Conservation (phyloP, 2,113 vertebrate genomes). For the Hydropotes inermis region DNA sequence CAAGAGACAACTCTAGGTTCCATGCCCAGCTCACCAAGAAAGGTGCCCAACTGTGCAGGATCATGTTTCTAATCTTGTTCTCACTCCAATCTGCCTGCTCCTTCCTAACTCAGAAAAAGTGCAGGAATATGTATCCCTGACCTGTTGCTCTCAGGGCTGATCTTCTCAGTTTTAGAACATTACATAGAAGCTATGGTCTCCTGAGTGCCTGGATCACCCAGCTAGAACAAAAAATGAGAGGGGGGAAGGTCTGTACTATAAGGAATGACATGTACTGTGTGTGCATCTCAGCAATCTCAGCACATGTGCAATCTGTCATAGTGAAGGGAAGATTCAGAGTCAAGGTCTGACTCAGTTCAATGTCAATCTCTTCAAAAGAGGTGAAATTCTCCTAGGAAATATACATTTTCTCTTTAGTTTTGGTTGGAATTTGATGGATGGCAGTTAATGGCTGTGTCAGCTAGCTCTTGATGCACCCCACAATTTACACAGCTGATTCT, state of each 20-base stretch:
- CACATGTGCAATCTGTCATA: not conserved
- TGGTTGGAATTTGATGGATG: not conserved
- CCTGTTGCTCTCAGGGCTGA: not conserved
- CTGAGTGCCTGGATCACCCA: not conserved
- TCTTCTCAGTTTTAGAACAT: not conserved
- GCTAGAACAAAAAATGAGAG: not conserved
- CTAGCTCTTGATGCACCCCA: not conserved
- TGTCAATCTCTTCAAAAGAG: not conserved
- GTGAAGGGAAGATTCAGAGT: not conserved
- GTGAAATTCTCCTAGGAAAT: not conserved
- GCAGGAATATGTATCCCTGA: not conserved
- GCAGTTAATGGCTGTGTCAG: not conserved
- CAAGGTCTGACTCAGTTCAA: not conserved
- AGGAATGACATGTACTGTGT: not conserved
- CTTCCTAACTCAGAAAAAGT: not conserved
- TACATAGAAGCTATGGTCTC: not conserved
- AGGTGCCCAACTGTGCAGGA: not conserved
- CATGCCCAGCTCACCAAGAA: not conserved
- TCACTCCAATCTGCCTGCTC: not conserved
- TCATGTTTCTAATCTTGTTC: not conserved
- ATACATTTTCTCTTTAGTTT: not conserved
- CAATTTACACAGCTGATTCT: not conserved
- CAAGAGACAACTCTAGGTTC: not conserved
- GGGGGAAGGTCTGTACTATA: not conserved
- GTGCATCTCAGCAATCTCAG: not conserved